Evolutionary conservation across 2,113 vertebrate genomes (phyloP).

Genomic region (Elephantulus edwardii): DNA sequence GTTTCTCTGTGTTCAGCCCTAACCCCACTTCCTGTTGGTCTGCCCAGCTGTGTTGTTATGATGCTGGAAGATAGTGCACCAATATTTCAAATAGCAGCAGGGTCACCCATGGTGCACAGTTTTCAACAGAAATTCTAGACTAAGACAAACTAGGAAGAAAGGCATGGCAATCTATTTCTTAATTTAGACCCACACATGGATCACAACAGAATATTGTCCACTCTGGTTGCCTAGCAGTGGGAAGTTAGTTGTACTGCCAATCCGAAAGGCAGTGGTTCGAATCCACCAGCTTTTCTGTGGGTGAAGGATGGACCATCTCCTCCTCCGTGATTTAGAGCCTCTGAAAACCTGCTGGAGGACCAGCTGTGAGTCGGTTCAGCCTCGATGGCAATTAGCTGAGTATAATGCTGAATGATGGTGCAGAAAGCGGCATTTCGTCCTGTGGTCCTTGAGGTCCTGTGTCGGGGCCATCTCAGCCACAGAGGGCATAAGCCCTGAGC

Average conservation of each 20-base stretch:
- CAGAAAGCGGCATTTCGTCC: not conserved
- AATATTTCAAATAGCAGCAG: not conserved
- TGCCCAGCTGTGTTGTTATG: not conserved
- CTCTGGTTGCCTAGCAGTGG: no score
- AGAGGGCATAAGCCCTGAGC: not conserved
- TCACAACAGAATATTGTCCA: not conserved
- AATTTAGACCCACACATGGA: not conserved
- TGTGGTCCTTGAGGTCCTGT: not conserved
- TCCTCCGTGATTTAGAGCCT: no score
- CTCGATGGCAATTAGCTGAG: no score
- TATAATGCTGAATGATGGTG: not conserved
- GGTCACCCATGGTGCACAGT: not conserved
- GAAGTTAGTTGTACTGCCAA: no score
- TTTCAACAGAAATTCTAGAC: not conserved
- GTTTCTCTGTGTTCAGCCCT: not conserved
- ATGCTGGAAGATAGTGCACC: not conserved
- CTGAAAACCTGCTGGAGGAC: no score
- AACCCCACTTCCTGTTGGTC: not conserved
- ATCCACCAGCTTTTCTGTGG: no score
- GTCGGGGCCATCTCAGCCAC: not conserved
- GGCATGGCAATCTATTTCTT: not conserved
- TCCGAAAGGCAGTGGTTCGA: no score
- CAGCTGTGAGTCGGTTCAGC: no score
- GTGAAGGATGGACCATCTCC: no score
- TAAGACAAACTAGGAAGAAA: not conserved